Base-by-base conservation (phyloP, 2,797 vertebrate species). In the Mus caroli region DNA sequence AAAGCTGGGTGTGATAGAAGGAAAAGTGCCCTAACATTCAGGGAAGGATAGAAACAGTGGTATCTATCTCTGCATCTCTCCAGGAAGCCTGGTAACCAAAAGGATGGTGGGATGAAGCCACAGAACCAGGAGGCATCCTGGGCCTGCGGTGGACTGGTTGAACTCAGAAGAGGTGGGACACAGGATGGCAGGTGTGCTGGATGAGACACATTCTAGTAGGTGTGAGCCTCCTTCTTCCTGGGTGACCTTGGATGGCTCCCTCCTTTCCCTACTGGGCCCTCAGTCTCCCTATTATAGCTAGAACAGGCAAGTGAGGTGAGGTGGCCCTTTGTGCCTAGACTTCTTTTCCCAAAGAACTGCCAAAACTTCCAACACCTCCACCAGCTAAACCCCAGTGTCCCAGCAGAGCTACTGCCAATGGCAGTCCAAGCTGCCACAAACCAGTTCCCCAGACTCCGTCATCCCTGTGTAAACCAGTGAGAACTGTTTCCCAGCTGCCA, bases 401-500 rank as follows among this genome's bases (percentile, higher is more conserved):
- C 34, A 84, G 76, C 31, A 73, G 77, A 91, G 52, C 58, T 50
- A 71, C 46, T 1, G 0, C 22, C 22, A 87, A 37, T 3, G 13
- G 10, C 20, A 2, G 50, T 79, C 60, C 43, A 8, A 20, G 58
- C 73, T 26, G 12, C 40, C 46, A 52, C 40, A 79, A 69, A 40
- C 52, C 87, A 2, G 0, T 13, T 87, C 79, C 94, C 91, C 64
- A 37, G 76, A 93, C 50, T 19, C 91, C 84, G 4, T 34, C 77
- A 73, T 67, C 58, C 88, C 73, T 40, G 22, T 37, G 64, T 20
- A 82, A 95, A 83, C 60, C 15, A 67, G 76, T 46, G 26, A 52
- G 88, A 92, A 95, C 10, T 71, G 80, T 60, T 84, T 91, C 82
- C 58, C 46, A 92, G 80, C 64, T 79, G 26, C 20, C 56, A 87